phyloP scores from a whole-genome alignment of 2,113 vertebrate genomes.

The Pelobates fuscus region DNA sequence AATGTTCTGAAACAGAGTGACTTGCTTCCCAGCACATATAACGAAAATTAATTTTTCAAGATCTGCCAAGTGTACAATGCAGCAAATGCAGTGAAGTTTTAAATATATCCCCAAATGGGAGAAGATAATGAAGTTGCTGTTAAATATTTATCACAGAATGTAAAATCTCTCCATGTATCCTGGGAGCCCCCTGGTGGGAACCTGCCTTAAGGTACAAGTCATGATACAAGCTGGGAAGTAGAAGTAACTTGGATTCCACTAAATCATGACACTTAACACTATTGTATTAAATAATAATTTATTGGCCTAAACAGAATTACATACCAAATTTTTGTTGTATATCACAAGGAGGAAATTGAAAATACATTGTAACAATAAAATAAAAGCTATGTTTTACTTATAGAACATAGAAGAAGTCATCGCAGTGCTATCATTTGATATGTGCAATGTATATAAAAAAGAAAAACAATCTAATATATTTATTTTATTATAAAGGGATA shows the following conservation, averaged over 20 bases:
- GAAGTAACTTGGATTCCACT: neutral
- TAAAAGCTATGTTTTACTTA: too few species aligned
- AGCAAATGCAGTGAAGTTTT: constrained; percentile 49
- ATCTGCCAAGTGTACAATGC: constrained; percentile 50
- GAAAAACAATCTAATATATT: too few species aligned
- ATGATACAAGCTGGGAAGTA: constrained; percentile 10
- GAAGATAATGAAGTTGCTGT: constrained; percentile 50
- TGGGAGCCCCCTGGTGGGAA: constrained; percentile 63
- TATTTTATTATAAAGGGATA: too few species aligned
- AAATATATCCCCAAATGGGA: constrained; percentile 48
- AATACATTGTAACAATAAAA: too few species aligned
- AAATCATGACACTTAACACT: neutral
- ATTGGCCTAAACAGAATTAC: too few species aligned
- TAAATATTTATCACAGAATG: constrained; percentile 49
- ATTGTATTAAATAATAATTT: too few species aligned
- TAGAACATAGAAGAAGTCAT: too few species aligned
- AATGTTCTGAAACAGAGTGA: constrained; percentile 43
- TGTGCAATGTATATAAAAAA: too few species aligned
- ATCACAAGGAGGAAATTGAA: too few species aligned
- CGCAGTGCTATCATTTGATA: too few species aligned
- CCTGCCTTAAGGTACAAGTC: constrained; percentile 35
- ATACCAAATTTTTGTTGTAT: too few species aligned
- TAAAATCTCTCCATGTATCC: constrained; percentile 53
- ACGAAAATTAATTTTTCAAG: constrained; percentile 49
- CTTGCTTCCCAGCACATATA: constrained; percentile 44